phyloP scores from a whole-genome alignment of 1,140 invertebrate genomes.

The Lethocerus indicus region DNA sequence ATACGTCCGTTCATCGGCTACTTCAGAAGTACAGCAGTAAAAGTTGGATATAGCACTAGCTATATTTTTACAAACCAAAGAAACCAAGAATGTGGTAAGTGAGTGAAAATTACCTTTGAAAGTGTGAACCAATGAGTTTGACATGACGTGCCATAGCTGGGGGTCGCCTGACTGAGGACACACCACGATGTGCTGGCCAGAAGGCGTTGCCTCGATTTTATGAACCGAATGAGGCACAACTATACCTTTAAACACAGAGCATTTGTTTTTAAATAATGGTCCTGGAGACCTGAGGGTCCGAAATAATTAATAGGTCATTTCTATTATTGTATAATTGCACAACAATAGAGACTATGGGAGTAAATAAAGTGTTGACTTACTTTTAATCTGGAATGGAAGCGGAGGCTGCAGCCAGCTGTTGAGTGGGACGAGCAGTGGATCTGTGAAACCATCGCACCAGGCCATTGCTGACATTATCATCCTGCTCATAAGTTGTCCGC shows the following conservation, averaged over 20 bases:
- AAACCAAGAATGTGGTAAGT: neutral
- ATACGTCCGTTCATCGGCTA: too few relatives aligned
- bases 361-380: constrained; percentile 13
- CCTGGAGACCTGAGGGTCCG: neutral
- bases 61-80: too few relatives aligned
- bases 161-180: constrained; percentile 50
- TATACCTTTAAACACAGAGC: constrained; percentile 15
- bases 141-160: constrained; percentile 72
- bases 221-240: constrained; percentile 21
- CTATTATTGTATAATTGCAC: too few relatives aligned
- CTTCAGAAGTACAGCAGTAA: too few relatives aligned
- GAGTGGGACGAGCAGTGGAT: constrained; percentile 65
- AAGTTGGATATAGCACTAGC: too few relatives aligned
- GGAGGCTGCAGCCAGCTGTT: constrained; percentile 64
- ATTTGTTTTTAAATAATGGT: too few relatives aligned
- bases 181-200: constrained; percentile 59
- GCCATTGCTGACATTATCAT: constrained; percentile 43
- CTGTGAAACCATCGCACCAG: constrained; percentile 67
- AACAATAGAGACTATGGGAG: neutral
- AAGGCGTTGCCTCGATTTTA: constrained; percentile 41
- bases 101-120: constrained; percentile 45
- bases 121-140: constrained; percentile 57
- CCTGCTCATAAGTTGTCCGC: constrained; percentile 22
- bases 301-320: too few relatives aligned
- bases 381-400: constrained; percentile 41